Evolutionary conservation across 2,797 vertebrate species (phyloP).

Genomic region (Ataeniobius toweri): DNA sequence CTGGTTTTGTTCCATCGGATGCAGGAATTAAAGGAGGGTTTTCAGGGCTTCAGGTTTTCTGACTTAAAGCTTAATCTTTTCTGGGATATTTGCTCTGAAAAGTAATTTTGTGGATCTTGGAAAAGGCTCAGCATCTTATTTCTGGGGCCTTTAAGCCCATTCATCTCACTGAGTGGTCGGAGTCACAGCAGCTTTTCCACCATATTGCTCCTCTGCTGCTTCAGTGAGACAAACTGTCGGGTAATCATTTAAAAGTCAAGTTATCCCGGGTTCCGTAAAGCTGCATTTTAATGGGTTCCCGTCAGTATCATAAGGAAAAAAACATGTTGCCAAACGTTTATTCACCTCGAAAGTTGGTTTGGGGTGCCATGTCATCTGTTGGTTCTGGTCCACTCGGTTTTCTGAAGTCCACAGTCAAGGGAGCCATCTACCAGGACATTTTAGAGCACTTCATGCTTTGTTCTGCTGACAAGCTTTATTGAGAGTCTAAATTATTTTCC

Average conservation of each 20-base stretch:
- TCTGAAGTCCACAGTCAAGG: neutral
- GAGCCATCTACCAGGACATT: neutral
- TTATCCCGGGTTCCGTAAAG: conserved; percentile 77
- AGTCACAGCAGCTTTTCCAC: conserved; percentile 57
- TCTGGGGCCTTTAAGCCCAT: conserved; percentile 20
- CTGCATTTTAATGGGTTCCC: conserved; percentile 37
- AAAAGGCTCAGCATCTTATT: conserved; percentile 24
- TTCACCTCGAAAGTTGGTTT: neutral
- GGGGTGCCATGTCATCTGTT: neutral
- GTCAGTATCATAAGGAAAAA: neutral
- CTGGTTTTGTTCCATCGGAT: conserved; percentile 9
- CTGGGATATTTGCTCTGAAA: conserved; percentile 31
- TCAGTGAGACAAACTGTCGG: conserved; percentile 15
- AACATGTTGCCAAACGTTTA: neutral
- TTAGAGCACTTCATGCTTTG: neutral
- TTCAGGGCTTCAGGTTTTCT: conserved; percentile 9
- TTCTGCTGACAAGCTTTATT: neutral
- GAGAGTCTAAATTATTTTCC: neutral
- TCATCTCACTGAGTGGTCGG: conserved; percentile 22
- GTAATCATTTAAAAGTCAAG: conserved; percentile 40
- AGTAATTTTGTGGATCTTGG: conserved; percentile 31
- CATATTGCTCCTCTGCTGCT: conserved; percentile 60
- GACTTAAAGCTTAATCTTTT: conserved; percentile 20
- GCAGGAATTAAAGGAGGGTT: conserved; percentile 6
- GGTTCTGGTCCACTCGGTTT: neutral